Conservation (phyloP, 64 coral and sea anemone species). For the Platygyra sinensis region DNA sequence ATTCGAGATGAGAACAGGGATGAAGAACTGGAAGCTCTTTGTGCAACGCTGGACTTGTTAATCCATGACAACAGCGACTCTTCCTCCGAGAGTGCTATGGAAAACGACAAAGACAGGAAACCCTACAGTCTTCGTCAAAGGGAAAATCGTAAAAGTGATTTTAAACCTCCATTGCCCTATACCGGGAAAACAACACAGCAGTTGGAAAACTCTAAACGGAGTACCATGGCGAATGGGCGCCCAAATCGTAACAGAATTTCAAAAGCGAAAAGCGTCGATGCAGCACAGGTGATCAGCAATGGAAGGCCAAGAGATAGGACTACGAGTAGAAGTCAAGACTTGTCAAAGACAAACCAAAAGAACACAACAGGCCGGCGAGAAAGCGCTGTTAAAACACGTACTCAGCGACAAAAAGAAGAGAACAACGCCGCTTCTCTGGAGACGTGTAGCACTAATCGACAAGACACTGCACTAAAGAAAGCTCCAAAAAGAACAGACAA, state of each 20-base stretch:
- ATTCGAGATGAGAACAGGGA: not conserved
- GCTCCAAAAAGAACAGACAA: not conserved
- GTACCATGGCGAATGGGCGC: not conserved
- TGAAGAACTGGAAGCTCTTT: constrained; percentile 12
- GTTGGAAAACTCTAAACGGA: not conserved
- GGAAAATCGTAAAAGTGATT: not conserved
- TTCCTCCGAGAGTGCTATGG: not conserved
- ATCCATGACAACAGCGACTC: constrained; percentile 34
- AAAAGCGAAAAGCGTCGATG: constrained; percentile 13
- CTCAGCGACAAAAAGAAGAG: not conserved
- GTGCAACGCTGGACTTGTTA: constrained; percentile 21
- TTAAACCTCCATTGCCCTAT: constrained; percentile 11
- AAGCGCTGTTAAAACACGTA: not conserved
- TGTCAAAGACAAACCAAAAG: not conserved
- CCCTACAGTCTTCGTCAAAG: not conserved
- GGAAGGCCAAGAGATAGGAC: not conserved
- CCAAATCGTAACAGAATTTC: not conserved
- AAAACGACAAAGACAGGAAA: not conserved
- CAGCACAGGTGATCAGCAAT: not conserved
- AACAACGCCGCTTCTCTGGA: not conserved
- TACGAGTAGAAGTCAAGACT: not conserved
- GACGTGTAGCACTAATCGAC: not conserved
- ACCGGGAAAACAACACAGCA: not conserved
- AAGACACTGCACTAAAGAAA: not conserved
- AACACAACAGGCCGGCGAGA: not conserved